Evolutionary conservation across 2,888 invertebrate species (phyloP), one percentile per base, ranked within the genome.

Genomic region (Isoperla grammatica): DNA sequence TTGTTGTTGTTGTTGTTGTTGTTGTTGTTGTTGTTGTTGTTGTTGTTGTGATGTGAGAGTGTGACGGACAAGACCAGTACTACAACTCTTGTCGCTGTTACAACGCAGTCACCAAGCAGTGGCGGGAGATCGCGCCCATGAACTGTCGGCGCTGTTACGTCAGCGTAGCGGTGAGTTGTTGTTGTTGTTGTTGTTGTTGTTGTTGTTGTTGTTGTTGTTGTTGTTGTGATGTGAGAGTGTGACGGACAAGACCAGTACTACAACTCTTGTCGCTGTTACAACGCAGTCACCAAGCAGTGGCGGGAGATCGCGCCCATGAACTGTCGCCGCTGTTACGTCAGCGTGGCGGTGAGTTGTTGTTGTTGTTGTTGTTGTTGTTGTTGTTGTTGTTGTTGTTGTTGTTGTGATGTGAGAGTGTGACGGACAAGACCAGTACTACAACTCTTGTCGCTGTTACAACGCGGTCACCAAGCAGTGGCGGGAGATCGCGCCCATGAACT

Each of bases 341-440:
- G n/a, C n/a, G n/a, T n/a, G n/a, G n/a, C n/a, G n/a, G n/a, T n/a
- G n/a, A n/a, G n/a, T n/a, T n/a, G n/a, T n/a, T n/a, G n/a, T n/a
- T n/a, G n/a, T n/a, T n/a, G n/a, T n/a, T n/a, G n/a, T n/a, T n/a
- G n/a, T n/a, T n/a, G n/a, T n/a, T n/a, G n/a, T n/a, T n/a, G n/a
- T n/a, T n/a, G n/a, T n/a, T n/a, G n/a, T n/a, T n/a, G n/a, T n/a
- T n/a, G n/a, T n/a, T n/a, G n/a, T n/a, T n/a, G n/a, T n/a, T n/a
- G n/a, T n/a, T n/a, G n/a, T n/a, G 2, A 88, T 95, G 64, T 95
- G 95, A 0, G 95, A 95, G 3, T 95, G 94, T 70, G 90, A 95
- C 69, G 94, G 94, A n/a, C 81, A 84, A 75, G 87, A 88, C 68
- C 75, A 76, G 48, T 90, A 90, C 70, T 91, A 90, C 71, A 91